Evolutionary conservation across 1,140 invertebrate species (phyloP).

Genomic region (Homarus americanus): DNA sequence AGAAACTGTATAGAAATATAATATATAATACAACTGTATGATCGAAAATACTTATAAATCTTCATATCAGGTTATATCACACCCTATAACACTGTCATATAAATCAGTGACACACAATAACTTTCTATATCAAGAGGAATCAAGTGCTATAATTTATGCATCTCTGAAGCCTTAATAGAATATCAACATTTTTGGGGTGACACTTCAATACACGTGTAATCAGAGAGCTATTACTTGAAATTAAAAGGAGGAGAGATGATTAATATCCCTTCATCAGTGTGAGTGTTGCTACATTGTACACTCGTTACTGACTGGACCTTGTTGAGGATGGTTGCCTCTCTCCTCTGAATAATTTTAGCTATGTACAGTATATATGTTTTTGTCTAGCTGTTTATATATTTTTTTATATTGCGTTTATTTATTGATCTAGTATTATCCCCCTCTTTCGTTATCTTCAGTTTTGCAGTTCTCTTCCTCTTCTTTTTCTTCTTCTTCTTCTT

Average conservation of each 20-base stretch:
- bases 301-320: background rate
- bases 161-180: background rate
- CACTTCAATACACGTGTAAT: background rate
- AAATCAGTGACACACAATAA: too few species aligned
- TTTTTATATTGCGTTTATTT: background rate
- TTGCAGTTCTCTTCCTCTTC: background rate
- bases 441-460: background rate
- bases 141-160: too few species aligned
- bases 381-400: too few species aligned
- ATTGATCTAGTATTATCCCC: background rate
- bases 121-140: too few species aligned
- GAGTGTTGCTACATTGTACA: background rate
- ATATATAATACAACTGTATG: too few species aligned
- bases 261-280: conserved; percentile 31
- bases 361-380: too few species aligned
- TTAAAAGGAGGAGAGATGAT: conserved; percentile 25
- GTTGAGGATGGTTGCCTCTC: too few species aligned
- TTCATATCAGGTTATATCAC: too few species aligned
- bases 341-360: too few species aligned
- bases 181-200: background rate
- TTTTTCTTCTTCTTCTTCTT: background rate
- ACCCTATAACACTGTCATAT: too few species aligned
- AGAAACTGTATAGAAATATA: too few species aligned
- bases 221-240: conserved; percentile 10
- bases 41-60: too few species aligned